Evolutionary conservation across 2,113 vertebrate species (phyloP).

Genomic region (Accipiter cooperii): DNA sequence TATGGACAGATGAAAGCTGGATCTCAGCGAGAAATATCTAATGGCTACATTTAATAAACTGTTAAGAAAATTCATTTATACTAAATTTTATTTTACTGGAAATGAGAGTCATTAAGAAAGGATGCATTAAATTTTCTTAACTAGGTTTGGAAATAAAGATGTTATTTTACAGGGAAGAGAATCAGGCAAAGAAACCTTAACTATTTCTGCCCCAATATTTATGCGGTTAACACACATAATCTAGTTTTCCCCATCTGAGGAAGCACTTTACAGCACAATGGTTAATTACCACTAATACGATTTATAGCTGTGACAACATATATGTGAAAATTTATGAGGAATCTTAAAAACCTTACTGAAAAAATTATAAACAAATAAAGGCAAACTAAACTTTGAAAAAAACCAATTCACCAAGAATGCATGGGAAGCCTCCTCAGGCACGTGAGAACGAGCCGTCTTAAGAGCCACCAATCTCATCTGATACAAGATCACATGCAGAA

Average conservation of each 20-base stretch:
- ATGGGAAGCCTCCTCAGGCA: background rate
- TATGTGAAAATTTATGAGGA: background rate
- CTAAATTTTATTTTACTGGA: slow-evolving; percentile 40
- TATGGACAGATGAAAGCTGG: background rate
- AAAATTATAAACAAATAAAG: background rate
- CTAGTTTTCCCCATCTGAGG: background rate
- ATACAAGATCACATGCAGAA: background rate
- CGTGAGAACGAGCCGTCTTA: background rate
- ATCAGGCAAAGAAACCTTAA: background rate
- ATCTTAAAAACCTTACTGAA: background rate
- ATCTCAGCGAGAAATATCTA: background rate
- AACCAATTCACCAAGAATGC: background rate
- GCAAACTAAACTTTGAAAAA: background rate
- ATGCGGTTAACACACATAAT: background rate
- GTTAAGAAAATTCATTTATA: slow-evolving; percentile 26
- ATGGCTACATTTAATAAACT: slow-evolving; percentile 36
- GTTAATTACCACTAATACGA: background rate
- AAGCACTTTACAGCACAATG: background rate
- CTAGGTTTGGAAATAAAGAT: slow-evolving; percentile 5
- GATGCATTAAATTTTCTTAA: slow-evolving; percentile 34
- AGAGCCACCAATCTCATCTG: background rate
- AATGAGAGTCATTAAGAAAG: slow-evolving; percentile 36
- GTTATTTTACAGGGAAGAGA: slow-evolving; percentile 8
- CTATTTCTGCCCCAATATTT: background rate
- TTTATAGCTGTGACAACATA: background rate